Conservation (phyloP, 1,140 invertebrate species). For the Aphaenogaster rudis region DNA sequence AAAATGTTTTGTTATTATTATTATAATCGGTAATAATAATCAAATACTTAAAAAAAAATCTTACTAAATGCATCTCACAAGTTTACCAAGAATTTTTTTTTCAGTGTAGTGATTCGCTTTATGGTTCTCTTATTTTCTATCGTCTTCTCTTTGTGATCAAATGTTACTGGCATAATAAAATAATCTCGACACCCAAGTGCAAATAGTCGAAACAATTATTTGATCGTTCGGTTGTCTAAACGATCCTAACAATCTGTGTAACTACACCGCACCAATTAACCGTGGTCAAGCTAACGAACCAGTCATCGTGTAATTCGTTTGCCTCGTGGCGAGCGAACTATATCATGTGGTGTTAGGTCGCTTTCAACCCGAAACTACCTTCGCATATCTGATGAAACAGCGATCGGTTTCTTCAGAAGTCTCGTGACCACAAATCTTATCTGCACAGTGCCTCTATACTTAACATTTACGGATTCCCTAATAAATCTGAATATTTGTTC, state of each 20-base stretch:
- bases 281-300: constrained; percentile 34
- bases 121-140: neutral
- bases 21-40: no score
- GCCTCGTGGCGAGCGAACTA: neutral
- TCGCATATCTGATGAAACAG: neutral
- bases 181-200: neutral
- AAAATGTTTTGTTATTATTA: no score
- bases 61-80: no score
- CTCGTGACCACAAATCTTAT: neutral
- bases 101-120: neutral
- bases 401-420: neutral
- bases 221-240: constrained; percentile 34
- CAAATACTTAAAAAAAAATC: no score
- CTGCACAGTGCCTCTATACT: no score
- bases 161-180: neutral
- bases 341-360: neutral
- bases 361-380: constrained; percentile 22
- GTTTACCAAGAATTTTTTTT: no score
- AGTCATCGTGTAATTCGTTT: constrained; percentile 37
- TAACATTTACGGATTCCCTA: neutral
- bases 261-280: constrained; percentile 37
- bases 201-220: constrained; percentile 49
- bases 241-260: constrained; percentile 36
- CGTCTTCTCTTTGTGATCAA: neutral
- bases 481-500: neutral